Evolutionary conservation across 2,888 invertebrate species (phyloP), one percentile per base, ranked within the genome.

Genomic region (Pharmacophagus antenor): DNA sequence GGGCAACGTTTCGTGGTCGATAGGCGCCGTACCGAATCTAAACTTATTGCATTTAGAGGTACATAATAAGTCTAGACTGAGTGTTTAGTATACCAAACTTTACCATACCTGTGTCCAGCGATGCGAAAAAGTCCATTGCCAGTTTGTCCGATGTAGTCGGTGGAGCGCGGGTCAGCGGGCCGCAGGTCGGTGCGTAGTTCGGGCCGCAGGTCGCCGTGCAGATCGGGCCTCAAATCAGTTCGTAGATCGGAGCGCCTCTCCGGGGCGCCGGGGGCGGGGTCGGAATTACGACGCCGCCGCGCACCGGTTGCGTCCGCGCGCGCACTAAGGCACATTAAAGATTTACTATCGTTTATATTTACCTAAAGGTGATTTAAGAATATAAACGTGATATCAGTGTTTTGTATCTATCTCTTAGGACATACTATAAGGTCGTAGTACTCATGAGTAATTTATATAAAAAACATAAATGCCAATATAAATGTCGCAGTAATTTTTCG

Each of bases 261-360:
- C 93, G 93, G 85, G 91, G 95, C 76, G 70, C 83, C 79, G 73
- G 92, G 76, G 86, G 72, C 92, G 0, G 95, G 95, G 85, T 95
- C 95, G 2, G 95, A 95, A 82, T 95, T 95, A 63, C 95, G 87
- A 21, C 95, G 89, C 31, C 93, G 91, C 59, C 95, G 81, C 66
- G 93, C 92, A 58, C 92, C 79, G 66, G 92, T 92, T 58, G 76
- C 76, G 53, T 84, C 84, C 2, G 81, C 79, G 25, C 77, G 68
- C 63, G 71, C 74, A 18, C 84, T 82, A 67, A 76, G 10, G 41
- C 15, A 49, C n/a, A 31, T 31, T 10, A 31, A n/a, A n/a, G 15
- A 37, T n/a, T 2, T 5, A 37, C n/a, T 37, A 37, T 37, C 4
- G n/a, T 37, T 37, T 37, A 3, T n/a, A n/a, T n/a, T n/a, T n/a